Evolutionary conservation across 1,140 invertebrate species (phyloP).

Genomic region (Chironomus striatipennis): DNA sequence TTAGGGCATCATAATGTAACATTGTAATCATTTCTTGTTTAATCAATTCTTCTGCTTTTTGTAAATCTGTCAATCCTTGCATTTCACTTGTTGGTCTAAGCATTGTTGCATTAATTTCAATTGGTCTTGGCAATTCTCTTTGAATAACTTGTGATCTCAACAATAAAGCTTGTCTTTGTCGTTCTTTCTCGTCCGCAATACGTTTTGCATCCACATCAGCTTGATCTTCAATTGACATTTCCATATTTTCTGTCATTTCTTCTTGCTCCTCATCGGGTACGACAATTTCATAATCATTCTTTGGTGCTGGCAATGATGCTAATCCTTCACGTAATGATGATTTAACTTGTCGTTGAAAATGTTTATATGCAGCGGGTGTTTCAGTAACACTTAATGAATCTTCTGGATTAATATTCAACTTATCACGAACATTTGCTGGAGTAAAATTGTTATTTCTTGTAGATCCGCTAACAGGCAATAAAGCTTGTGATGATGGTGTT

Average conservation of each 20-base stretch:
- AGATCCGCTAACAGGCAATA: constrained; percentile 32
- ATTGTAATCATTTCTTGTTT: constrained; percentile 96
- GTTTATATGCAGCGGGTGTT: constrained; percentile 52
- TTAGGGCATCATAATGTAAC: constrained; percentile 80
- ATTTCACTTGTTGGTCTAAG: constrained; percentile 62
- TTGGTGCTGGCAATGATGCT: constrained; percentile 73
- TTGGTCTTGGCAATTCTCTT: constrained; percentile 76
- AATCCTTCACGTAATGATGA: constrained; percentile 69
- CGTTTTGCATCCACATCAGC: constrained; percentile 75
- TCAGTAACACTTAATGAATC: constrained; percentile 59
- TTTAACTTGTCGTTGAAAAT: constrained; percentile 59
- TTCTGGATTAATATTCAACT: constrained; percentile 90
- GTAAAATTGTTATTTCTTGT: constrained; percentile 31
- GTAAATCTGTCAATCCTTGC: constrained; percentile 72
- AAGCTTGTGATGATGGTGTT: constrained; percentile 41
- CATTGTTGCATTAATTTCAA: constrained; percentile 76
- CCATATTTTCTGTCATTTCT: constrained; percentile 42
- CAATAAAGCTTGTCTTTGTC: constrained; percentile 55
- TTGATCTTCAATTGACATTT: constrained; percentile 66
- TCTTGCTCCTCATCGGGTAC: constrained; percentile 77
- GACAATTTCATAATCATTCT: constrained; percentile 98
- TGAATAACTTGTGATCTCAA: constrained; percentile 84
- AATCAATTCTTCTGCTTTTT: constrained; percentile 94
- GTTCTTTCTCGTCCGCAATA: constrained; percentile 30
- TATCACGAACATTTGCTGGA: constrained; percentile 66